These are phyloP conservation scores for Nyctalus aviator DNA, from an alignment of 2,797 vertebrate genomes.

Conservation along the genomic window DNA sequence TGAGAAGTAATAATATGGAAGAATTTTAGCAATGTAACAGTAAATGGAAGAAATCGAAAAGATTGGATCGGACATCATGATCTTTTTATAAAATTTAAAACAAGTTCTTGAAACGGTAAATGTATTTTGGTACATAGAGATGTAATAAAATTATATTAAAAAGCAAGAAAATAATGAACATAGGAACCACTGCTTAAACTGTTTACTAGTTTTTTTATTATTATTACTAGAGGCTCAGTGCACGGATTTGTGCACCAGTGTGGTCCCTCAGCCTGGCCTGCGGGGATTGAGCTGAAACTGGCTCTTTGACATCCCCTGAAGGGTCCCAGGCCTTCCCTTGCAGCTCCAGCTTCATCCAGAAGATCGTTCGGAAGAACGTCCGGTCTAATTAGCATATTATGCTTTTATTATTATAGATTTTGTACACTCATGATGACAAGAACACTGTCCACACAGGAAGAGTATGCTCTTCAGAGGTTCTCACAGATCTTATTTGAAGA, in stretches of 20 bases:
- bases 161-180: neutral
- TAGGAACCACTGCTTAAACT: neutral
- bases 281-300: too few species aligned
- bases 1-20: neutral
- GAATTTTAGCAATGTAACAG: conserved; percentile 15
- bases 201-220: neutral
- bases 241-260: too few species aligned
- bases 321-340: too few species aligned
- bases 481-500: conserved; percentile 19
- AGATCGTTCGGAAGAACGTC: too few species aligned
- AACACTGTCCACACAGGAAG: neutral
- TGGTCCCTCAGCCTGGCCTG: too few species aligned
- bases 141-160: neutral
- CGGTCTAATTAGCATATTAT: too few species aligned
- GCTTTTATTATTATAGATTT: neutral
- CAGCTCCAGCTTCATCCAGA: too few species aligned
- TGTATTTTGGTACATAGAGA: neutral
- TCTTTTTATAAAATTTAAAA: neutral
- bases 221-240: neutral
- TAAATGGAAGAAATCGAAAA: conserved; percentile 4
- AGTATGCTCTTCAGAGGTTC: neutral
- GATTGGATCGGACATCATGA: neutral
- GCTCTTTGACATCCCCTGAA: too few species aligned
- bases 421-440: neutral
- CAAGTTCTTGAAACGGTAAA: neutral